Evolutionary conservation across 2,797 vertebrate species (phyloP).

Genomic region (Enteromius mattozi): DNA sequence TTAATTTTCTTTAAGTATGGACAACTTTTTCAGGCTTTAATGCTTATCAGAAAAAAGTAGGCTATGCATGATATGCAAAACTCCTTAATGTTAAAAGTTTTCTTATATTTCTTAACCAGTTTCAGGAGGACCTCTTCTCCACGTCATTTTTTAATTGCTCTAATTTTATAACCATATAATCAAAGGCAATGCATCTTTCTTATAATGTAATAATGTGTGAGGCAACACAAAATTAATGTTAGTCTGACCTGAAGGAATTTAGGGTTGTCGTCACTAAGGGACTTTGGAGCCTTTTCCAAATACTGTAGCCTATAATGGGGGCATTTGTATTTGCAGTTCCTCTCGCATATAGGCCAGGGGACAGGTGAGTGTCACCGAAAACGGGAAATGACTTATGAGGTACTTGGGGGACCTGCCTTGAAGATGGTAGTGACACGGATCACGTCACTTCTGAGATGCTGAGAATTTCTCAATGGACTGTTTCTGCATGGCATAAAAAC

Average conservation of each 20-base stretch:
- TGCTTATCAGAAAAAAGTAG: not conserved
- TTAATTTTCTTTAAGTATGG: not conserved
- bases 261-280: conserved; percentile 36
- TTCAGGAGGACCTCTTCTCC: not conserved
- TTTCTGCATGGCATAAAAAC: conserved; percentile 14
- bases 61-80: not conserved
- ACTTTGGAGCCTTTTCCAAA: conserved; percentile 5
- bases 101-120: not conserved
- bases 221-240: not conserved
- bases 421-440: conserved; percentile 34
- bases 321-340: conserved; percentile 7
- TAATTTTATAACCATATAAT: not conserved
- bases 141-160: conserved; percentile 16
- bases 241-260: conserved; percentile 33
- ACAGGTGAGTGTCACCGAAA: conserved; percentile 7
- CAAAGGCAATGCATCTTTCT: not conserved
- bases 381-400: conserved; percentile 18
- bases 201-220: not conserved
- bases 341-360: conserved; percentile 15
- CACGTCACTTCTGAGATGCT: conserved; percentile 30
- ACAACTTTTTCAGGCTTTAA: not conserved
- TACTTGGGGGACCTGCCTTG: conserved; percentile 20
- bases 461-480: conserved; percentile 42
- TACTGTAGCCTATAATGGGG: conserved; percentile 14
- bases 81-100: not conserved